Base-by-base conservation (phyloP, 23 tunicate species). In the Trididemnum nubilum region DNA sequence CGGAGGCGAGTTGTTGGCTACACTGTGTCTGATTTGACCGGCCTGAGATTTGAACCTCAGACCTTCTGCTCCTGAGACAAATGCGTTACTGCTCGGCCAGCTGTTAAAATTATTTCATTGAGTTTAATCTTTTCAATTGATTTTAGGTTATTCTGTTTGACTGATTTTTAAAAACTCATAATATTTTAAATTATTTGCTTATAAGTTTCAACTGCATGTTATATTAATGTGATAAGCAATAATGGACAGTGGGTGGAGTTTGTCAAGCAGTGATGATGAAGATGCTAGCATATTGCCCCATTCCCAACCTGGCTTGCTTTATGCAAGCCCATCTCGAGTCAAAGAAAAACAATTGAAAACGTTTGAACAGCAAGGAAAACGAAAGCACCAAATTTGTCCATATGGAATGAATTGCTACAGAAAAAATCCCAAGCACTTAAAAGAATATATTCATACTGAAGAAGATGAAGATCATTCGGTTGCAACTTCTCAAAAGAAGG, bases 231-330 rank as follows among this genome's bases (percentile, higher is more conserved):
- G n/a, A n/a, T n/a, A n/a, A n/a, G n/a, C n/a, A n/a, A n/a, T 25
- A 21, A 61, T 61, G 67, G 29, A 15, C 7, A 69, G 18, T 34
- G 89, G 61, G 1, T 88, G 93, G 93, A 44, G 38, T 5, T 18
- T 88, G 26, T 88, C 93, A 1, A 88, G 93, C 51, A 82, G 87
- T 65, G 93, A 88, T 34, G 92, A 87, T 9, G 78, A 72, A 19
- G 85, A 81, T 1, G 34, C 25, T 2, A 74, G 73, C 37, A 29
- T 83, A 18, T 60, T 83, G 34, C 87, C 84, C 0, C 15, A 81
- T 39, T 31, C 78, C 2, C 25, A 74, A 39, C 33, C 58, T 5
- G 60, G 50, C 23, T 44, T 63, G 61, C 25, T 52, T 35, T 87
- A 71, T 63, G 73, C 57, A 12, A 84, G 86, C 52, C 96, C 96